Conservation (phyloP, 1,140 invertebrate species). For the Cecropterus lyciades region DNA sequence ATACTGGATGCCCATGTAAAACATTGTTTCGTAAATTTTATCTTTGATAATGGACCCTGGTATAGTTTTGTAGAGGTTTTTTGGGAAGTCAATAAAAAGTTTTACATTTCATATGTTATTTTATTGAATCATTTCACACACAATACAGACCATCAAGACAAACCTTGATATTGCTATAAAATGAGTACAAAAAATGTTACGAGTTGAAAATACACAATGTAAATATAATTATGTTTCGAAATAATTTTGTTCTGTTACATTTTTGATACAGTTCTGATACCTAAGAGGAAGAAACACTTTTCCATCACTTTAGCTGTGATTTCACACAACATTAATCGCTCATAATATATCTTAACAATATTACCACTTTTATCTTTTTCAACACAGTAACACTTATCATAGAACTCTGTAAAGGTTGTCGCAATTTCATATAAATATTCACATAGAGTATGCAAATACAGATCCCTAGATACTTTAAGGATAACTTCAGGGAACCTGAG, state of each 20-base stretch:
- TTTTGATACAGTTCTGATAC: conserved; percentile 94
- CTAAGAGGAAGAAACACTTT: conserved; percentile 95
- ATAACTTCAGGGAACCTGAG: conserved; percentile 95
- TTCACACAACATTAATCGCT: conserved; percentile 96
- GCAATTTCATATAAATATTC: conserved; percentile 98
- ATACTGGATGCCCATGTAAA: conserved; percentile 34
- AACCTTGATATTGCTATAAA: not conserved
- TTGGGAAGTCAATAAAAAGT: conserved; percentile 76
- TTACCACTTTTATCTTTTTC: conserved; percentile 93
- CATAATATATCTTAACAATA: conserved; percentile 93
- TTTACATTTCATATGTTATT: conserved; percentile 63
- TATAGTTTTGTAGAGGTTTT: conserved; percentile 82
- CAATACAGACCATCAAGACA: not conserved
- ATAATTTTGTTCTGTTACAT: conserved; percentile 88
- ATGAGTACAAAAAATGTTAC: conserved; percentile 30
- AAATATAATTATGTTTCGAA: not conserved
- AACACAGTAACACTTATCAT: conserved; percentile 98
- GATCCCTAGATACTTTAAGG: conserved; percentile 92
- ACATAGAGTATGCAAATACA: conserved; percentile 95
- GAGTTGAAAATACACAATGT: too few relatives aligned
- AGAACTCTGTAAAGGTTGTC: conserved; percentile 98
- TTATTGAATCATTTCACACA: conserved; percentile 29
- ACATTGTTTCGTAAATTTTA: conserved; percentile 68
- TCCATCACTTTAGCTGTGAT: conserved; percentile 95
- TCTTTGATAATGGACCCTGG: conserved; percentile 70